Conservation (phyloP, 2,113 vertebrate species). For the Puffinus mauretanicus region DNA sequence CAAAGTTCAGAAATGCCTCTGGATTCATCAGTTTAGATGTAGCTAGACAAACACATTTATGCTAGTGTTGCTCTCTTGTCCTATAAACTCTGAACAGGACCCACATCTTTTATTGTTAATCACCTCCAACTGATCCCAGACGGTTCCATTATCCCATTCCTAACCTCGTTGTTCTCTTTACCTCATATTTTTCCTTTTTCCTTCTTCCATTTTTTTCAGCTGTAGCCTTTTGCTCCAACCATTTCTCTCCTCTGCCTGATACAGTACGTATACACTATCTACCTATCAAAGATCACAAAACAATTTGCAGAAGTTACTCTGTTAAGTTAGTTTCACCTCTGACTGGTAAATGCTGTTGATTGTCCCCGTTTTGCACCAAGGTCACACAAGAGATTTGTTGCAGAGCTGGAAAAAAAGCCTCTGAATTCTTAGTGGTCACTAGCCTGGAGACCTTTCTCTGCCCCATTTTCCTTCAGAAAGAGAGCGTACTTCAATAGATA, state of each 20-base stretch:
- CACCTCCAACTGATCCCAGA: neutral
- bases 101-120: neutral
- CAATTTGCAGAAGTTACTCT: neutral
- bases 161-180: neutral
- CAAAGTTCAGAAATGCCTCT: neutral
- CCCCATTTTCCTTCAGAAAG: neutral
- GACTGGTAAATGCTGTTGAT: neutral
- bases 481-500: neutral
- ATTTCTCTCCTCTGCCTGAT: neutral
- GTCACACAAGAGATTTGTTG: neutral
- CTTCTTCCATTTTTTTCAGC: neutral
- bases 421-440: neutral
- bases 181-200: neutral
- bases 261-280: neutral
- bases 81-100: neutral
- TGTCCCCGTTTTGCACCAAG: neutral
- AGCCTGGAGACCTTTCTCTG: neutral
- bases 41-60: neutral
- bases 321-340: neutral
- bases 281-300: neutral
- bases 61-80: neutral
- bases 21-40: neutral
- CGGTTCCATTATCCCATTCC: neutral
- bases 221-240: neutral
- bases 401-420: neutral